A percentile compares a stretch with the other conserved stretches of the same genome.
These are phyloP conservation scores for Motacilla tschutschensis DNA, from an alignment of 2,113 vertebrate genomes.

Conservation along the genomic window DNA sequence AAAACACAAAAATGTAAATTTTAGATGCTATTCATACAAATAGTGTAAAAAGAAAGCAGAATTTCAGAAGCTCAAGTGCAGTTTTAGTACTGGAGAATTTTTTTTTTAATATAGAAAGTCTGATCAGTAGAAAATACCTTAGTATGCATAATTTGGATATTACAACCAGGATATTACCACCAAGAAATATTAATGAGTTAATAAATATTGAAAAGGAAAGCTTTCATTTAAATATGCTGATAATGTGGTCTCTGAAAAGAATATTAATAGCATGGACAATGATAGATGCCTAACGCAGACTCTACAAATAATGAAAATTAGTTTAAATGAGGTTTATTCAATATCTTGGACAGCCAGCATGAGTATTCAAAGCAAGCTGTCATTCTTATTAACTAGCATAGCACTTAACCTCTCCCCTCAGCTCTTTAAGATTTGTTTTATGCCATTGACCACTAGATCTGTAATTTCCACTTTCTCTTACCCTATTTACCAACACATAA, in stretches of 20 bases:
- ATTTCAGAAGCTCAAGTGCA: conserved; percentile 8
- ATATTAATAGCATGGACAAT: conserved; percentile 26
- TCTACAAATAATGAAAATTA: conserved; percentile 41
- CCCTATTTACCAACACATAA: neutral
- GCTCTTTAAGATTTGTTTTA: conserved; percentile 16
- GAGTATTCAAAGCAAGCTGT: conserved; percentile 53
- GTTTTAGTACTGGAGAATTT: conserved; percentile 1
- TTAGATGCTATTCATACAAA: neutral
- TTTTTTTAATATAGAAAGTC: neutral
- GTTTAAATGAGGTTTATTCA: conserved; percentile 54
- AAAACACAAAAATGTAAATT: neutral
- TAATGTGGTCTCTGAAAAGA: conserved; percentile 29
- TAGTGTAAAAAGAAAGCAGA: neutral
- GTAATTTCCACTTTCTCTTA: neutral
- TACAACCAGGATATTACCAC: conserved; percentile 34
- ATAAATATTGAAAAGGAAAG: conserved; percentile 61
- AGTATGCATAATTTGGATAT: conserved; percentile 49
- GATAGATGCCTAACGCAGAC: conserved; percentile 25
- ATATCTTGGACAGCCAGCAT: conserved; percentile 26
- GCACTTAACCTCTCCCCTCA: conserved; percentile 46
- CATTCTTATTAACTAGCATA: conserved; percentile 47
- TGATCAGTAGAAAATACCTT: conserved; percentile 42
- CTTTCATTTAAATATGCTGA: conserved; percentile 45
- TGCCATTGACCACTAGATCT: neutral
- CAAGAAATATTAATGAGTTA: conserved; percentile 58